Conservation (phyloP, 2,888 invertebrate genomes). For the Doris montereyensis region DNA sequence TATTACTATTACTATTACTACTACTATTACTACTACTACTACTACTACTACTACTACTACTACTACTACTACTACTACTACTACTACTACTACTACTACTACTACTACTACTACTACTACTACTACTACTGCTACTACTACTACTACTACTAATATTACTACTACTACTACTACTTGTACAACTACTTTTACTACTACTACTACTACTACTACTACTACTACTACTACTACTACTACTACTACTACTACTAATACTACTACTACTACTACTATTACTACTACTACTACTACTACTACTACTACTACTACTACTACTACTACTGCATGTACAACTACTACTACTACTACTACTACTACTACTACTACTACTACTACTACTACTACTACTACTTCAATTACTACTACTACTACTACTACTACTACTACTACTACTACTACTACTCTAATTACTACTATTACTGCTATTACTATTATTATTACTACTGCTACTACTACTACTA, state of each 20-base stretch:
- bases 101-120: not conserved
- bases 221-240: no score
- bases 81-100: not conserved
- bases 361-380: not conserved
- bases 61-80: not conserved
- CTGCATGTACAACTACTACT: no score
- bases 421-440: not conserved
- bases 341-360: not conserved
- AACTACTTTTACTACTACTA: no score
- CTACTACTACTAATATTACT: not conserved
- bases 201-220: no score
- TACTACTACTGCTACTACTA: not conserved
- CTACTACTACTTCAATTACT: not conserved
- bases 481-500: constrained; percentile 3
- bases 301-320: no score
- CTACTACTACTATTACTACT: no score
- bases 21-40: not conserved
- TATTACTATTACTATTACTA: not conserved
- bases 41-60: not conserved
- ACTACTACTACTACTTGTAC: no score
- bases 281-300: no score
- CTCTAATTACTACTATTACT: not conserved
- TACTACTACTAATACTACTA: no score
- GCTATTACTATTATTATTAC: not conserved
- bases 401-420: not conserved